A percentile compares a stretch with the other conserved stretches of the same genome.
Evolutionary conservation across 2,888 invertebrate genomes (phyloP).

Genomic region (Tetranychus piercei): DNA sequence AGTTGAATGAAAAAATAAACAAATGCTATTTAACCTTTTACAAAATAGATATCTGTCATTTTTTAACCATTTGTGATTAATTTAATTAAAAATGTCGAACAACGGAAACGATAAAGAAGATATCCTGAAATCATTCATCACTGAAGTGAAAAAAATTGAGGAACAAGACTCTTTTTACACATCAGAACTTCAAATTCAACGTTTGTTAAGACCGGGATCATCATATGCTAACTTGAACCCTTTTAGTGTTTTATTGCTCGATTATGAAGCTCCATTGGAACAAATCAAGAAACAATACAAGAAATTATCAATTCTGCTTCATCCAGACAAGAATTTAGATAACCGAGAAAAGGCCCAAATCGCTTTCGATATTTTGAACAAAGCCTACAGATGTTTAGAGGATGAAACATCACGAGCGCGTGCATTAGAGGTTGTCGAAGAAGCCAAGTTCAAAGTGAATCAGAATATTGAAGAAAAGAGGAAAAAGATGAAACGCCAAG

Average conservation of each 20-base stretch:
- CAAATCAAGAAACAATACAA: conserved; percentile 92
- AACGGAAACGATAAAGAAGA: conserved; percentile 13
- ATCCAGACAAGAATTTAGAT: conserved; percentile 96
- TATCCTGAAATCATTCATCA: conserved; percentile 23
- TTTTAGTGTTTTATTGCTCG: conserved; percentile 40
- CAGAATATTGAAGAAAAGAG: conserved; percentile 68
- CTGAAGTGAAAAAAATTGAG: conserved; percentile 92
- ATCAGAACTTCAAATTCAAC: conserved; percentile 86
- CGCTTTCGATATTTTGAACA: conserved; percentile 57
- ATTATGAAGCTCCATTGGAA: conserved; percentile 68
- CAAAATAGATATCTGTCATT: no score
- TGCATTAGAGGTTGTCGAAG: conserved; percentile 88
- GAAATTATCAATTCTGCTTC: conserved; percentile 82
- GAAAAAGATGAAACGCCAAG: conserved; percentile 67
- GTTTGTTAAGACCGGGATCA: conserved; percentile 82
- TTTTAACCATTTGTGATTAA: neutral
- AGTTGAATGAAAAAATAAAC: no score
- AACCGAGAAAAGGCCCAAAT: conserved; percentile 75
- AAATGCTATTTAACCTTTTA: no score
- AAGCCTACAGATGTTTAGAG: conserved; percentile 85
- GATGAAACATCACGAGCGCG: conserved; percentile 79
- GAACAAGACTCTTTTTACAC: conserved; percentile 90
- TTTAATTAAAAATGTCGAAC: neutral
- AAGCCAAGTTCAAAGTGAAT: conserved; percentile 47
- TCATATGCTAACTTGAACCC: conserved; percentile 98